Evolutionary conservation across 1,140 invertebrate genomes (phyloP), one percentile per base, ranked within the genome.

Genomic region (Wasmannia auropunctata): DNA sequence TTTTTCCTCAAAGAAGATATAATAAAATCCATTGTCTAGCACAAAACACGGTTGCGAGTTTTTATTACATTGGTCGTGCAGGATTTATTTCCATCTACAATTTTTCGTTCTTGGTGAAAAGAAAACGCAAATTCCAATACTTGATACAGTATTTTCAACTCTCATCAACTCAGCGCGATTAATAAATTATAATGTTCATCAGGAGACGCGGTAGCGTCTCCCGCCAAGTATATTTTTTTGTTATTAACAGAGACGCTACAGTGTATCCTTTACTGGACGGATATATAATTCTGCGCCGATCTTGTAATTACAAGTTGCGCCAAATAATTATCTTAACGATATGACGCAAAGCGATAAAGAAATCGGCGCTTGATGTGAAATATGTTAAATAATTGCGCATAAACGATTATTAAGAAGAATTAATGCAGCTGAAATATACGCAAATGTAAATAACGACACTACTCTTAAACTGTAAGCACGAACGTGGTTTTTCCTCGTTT

Each of bases 271-370:
- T n/a, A n/a, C n/a, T n/a, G n/a, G 40, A 43, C 14, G n/a, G 2
- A 14, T 14, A 22, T 65, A 46, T 6, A 49, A 22, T 28, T 14
- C 25, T 3, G 16, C 7, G n/a, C 2, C n/a, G 7, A 31, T 16
- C 28, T 69, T 49, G 46, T 2, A 49, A 69, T 69, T 69, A 14
- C 11, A 7, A 43, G 14, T 28, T 46, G 25, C 3, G 22, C 3
- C 16, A 69, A 34, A 49, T 31, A 69, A 69, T 49, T 69, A 69
- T 69, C 16, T 69, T 31, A 22, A 70, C 16, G 28, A 49, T 70
- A 70, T 11, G n/a, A 43, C 6, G 7, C 4, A 70, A 51, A 70
- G 4, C n/a, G 1, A 70, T 70, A 70, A 70, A 31, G 25, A 49
- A 43, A 34, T 63, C 19, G 7, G 11, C 7, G 25, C 11, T 28